Base-by-base conservation (phyloP, 2,888 invertebrate species). In the Mythimna vitellina region DNA sequence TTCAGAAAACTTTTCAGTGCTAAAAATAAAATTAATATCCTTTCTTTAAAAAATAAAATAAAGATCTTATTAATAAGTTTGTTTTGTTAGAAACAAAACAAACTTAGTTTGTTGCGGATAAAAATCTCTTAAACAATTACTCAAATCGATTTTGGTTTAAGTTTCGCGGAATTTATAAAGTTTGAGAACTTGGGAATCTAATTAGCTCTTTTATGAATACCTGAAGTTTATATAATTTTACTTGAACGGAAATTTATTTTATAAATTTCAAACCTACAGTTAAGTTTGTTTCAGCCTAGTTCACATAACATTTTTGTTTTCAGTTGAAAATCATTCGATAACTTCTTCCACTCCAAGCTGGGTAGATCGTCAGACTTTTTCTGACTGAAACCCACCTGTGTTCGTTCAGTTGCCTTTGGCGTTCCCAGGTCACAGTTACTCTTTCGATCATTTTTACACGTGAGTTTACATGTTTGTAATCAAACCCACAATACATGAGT, bases 91-190 rank as follows among this genome's bases (percentile, higher is more conserved):
- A n/a, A n/a, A n/a, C n/a, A n/a, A n/a, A n/a, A n/a, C n/a, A n/a
- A n/a, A 3, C 9, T 20, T 66, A 58, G 53, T 66, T 76, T 53
- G 17, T 17, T 51, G 32, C 10, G 38, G 38, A 51, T 66, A 53
- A 58, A 76, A 76, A 10, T 0, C 12, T 35, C 12, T 35, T 1
- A 53, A 73, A 51, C 25, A 67, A 67, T 20, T 51, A 67, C 58
- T 32, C 8, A 20, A 3, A 51, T 51, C n/a, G n/a, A 51, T 51
- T 42, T 42, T 42, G 42, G 42, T 42, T 10, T 42, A 42, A 42
- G 42, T 42, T n/a, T 51, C n/a, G 3, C 9, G n/a, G n/a, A 51
- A 51, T 51, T 8, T 51, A 51, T n/a, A 49, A 49, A 49, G 49
- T 51, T 51, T n/a, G 8, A 51, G 6, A 17, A 1, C n/a, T 51